Evolutionary conservation across 1,140 invertebrate genomes (phyloP), one percentile per base, ranked within the genome.

Genomic region (Sitodiplosis mosellana): DNA sequence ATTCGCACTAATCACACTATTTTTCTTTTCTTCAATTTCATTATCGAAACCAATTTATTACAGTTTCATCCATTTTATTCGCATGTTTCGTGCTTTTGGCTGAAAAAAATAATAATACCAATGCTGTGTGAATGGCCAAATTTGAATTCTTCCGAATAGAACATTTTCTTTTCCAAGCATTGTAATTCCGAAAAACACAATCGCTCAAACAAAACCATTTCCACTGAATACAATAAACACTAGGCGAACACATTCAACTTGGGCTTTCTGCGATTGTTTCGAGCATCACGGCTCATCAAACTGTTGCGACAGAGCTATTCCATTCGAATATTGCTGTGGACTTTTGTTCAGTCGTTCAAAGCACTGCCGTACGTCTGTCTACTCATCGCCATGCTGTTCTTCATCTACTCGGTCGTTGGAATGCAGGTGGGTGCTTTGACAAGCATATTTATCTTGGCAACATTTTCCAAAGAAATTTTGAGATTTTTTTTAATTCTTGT

Each of bases 381-480:
- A 65, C 83, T 99, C 59, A 99, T 99, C 65, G 92, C 92, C 48
- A 99, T 99, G 94, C 75, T 99, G 61, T 99, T 99, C 74, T 99
- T 99, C 77, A 99, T 99, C 71, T 99, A 97, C 64, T 95, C 96
- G 59, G 99, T 99, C 65, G 98, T 99, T 60, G 96, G 96, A 61
- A 99, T 99, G 96, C 96, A 99, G 87, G 94, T 94, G 78, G 70
- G 70, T 54, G 19, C 40, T n/a, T n/a, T n/a, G n/a, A n/a, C n/a
- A n/a, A n/a, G n/a, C n/a, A n/a, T n/a, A n/a, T n/a, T n/a, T n/a
- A n/a, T n/a, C n/a, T n/a, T n/a, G n/a, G n/a, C n/a, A n/a, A n/a
- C n/a, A n/a, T n/a, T n/a, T n/a, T n/a, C n/a, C n/a, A n/a, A 19
- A 15, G 7, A 43, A 43, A 45, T 44, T 34, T 36, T 51, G 41